Evolutionary conservation across 2,797 vertebrate species (phyloP), one percentile per base, ranked within the genome.

Genomic region (Dendrocincla tyrannina): DNA sequence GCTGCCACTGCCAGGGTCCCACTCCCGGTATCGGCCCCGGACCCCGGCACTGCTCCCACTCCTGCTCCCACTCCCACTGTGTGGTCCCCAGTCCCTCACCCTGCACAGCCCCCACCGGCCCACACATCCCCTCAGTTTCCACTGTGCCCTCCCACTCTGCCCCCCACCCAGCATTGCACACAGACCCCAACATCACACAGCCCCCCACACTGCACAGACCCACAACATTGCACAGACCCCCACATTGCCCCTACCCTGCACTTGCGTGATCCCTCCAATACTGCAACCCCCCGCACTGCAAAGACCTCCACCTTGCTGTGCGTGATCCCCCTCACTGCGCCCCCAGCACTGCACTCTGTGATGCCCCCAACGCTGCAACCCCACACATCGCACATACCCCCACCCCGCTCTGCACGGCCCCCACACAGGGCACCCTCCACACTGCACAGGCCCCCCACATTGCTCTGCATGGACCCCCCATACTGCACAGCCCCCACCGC

Each of bases 31-130:
- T 14, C 13, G 22, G 27, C 33, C 30, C 11, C 3, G 2, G 49
- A 27, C 10, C 32, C 44, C 17, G 5, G 53, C 18, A 30, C 17
- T 7, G 47, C 20, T 76, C 32, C 62, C 15, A n/a, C 24, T 46
- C 28, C 13, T 5, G 41, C 17, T 52, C 50, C 47, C 14, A 9
- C 18, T 37, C 32, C n/a, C 8, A 6, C 41, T 55, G 82, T 53
- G n/a, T 17, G 24, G 47, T 23, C 58, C 84, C 25, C 1, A 3
- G 73, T 14, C 17, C 44, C 44, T 37, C n/a, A 12, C 22, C 22
- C 6, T 39, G 25, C 10, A 11, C 25, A 27, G 11, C 17, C 27
- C 33, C 22, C 28, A n/a, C 11, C 6, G 1, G 2, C 6, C 8
- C 24, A 32, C 33, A 22, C 15, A 10, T 23, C n/a, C n/a, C 8